Evolutionary conservation across 2,797 vertebrate genomes (phyloP).

Genomic region (Cetoscarus ocellatus): DNA sequence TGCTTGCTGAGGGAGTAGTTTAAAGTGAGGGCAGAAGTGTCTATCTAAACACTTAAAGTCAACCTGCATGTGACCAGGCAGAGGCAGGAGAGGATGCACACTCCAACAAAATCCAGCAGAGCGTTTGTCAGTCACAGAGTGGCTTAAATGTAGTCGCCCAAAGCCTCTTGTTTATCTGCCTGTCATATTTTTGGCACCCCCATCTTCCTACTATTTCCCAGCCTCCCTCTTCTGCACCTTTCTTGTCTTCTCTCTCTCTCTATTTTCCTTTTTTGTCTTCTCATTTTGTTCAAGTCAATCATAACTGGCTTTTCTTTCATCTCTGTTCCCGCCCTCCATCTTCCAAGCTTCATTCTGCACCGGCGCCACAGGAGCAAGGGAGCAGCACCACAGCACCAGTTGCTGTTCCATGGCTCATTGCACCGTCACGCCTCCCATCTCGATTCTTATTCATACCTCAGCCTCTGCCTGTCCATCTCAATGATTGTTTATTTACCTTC

Average conservation of each 20-base stretch:
- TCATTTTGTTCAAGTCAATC: constrained; percentile 65
- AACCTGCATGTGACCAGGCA: neutral
- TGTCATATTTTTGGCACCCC: constrained; percentile 30
- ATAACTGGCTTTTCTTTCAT: constrained; percentile 26
- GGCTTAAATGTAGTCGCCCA: constrained; percentile 50
- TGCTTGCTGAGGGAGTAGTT: constrained; percentile 47
- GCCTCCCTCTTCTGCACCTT: constrained; percentile 6
- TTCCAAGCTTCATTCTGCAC: constrained; percentile 52
- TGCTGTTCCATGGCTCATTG: constrained; percentile 73
- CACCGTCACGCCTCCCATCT: constrained; percentile 61
- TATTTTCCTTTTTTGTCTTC: constrained; percentile 51
- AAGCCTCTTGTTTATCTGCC: constrained; percentile 55
- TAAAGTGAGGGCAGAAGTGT: constrained; percentile 34
- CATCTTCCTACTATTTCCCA: neutral
- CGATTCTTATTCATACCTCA: constrained; percentile 59
- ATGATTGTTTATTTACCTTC: constrained; percentile 47
- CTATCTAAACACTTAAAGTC: neutral
- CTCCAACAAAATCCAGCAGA: constrained; percentile 5
- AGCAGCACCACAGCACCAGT: constrained; percentile 60
- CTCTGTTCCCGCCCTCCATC: constrained; percentile 30
- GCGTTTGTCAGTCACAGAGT: constrained; percentile 47
- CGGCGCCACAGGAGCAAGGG: constrained; percentile 42
- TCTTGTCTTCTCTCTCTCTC: constrained; percentile 14
- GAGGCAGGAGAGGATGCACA: neutral
- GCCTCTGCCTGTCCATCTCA: constrained; percentile 50